phyloP scores from a whole-genome alignment of 2,797 vertebrate genomes.

The Poliocrania exsul region DNA sequence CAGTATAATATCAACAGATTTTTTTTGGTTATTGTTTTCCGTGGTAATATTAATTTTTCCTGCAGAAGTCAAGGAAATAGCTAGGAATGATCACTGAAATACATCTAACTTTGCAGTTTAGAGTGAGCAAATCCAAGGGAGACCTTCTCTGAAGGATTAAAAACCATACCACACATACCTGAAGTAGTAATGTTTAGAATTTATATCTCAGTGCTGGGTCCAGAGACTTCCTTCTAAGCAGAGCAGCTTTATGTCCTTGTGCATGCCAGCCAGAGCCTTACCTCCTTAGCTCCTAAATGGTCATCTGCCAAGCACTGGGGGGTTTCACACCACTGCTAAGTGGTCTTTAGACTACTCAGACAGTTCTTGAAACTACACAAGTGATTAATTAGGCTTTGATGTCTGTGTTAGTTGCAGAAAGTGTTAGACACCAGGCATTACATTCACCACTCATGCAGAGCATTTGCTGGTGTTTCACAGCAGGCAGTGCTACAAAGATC shows the following conservation, averaged over 20 bases:
- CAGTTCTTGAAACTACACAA: neutral
- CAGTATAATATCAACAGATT: neutral
- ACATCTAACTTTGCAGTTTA: neutral
- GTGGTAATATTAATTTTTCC: neutral
- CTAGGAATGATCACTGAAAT: neutral
- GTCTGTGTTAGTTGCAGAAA: neutral
- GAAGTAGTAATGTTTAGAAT: neutral
- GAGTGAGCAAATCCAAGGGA: neutral
- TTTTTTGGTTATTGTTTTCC: neutral
- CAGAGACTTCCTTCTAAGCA: neutral
- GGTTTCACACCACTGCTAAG: neutral
- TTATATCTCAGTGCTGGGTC: neutral
- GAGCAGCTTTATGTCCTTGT: neutral
- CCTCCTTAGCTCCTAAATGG: neutral
- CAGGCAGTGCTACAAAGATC: neutral
- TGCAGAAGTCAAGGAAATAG: neutral
- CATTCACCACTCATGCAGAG: neutral
- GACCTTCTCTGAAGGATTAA: neutral
- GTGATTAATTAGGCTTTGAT: neutral
- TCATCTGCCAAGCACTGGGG: neutral
- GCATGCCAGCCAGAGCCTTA: neutral
- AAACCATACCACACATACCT: neutral
- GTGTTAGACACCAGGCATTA: neutral
- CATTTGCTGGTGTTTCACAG: neutral
- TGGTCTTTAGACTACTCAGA: neutral